A percentile compares a stretch with the other conserved stretches of the same genome.
These are phyloP conservation scores for Cygnus olor DNA, from an alignment of 2,797 vertebrate species.

Conservation along the genomic window DNA sequence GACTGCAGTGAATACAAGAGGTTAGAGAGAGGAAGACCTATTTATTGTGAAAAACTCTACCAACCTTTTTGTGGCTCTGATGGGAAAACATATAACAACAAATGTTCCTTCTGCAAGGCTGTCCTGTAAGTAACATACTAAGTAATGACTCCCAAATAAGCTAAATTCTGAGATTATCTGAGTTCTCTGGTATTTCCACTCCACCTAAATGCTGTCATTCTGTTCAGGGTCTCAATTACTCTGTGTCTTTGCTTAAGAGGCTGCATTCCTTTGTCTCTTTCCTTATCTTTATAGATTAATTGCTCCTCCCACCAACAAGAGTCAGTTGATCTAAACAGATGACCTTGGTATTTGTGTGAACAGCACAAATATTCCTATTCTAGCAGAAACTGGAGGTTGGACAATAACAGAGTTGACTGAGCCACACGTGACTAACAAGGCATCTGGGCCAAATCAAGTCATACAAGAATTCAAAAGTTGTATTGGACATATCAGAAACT, in stretches of 20 bases:
- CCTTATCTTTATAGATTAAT: neutral
- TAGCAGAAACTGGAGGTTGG: neutral
- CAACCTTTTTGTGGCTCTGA: slow-evolving; percentile 75
- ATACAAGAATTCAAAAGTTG: neutral
- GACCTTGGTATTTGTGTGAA: neutral
- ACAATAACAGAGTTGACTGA: neutral
- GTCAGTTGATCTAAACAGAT: neutral
- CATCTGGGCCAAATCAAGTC: neutral
- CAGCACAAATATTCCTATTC: neutral
- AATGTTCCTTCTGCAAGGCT: slow-evolving; percentile 71
- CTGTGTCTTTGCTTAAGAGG: neutral
- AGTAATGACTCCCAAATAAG: neutral
- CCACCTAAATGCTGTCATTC: neutral
- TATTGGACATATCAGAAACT: neutral
- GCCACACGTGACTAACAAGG: neutral
- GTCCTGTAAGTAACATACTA: slow-evolving; percentile 63
- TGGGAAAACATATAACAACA: slow-evolving; percentile 77
- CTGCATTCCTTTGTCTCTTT: neutral
- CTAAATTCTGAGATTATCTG: neutral
- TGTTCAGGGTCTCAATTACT: neutral
- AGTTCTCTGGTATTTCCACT: neutral
- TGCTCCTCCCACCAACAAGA: neutral
- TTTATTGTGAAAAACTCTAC: slow-evolving; percentile 52
- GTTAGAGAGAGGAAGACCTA: slow-evolving; percentile 15
- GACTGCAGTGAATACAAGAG: slow-evolving; percentile 29